Base-by-base conservation (phyloP, 2,113 vertebrate genomes). In the Diphyllodes magnificus region DNA sequence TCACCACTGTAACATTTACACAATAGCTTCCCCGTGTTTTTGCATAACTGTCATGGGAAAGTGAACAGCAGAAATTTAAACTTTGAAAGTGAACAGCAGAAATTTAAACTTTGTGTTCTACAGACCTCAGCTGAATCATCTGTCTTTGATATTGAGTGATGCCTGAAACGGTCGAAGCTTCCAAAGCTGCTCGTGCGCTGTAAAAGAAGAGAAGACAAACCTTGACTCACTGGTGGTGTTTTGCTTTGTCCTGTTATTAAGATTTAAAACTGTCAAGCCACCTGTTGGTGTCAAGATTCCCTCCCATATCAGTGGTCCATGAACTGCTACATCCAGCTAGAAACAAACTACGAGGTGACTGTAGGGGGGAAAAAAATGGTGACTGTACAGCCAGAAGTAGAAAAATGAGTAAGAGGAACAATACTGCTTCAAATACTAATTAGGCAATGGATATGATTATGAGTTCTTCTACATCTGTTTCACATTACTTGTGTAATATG, bases 121-220 rank as follows among this genome's bases (percentile, higher is more conserved):
- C 88, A 70, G 82, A 97, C 94, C 79, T 95, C 96, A 92, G 89
- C 81, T 87, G 97, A 93, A 86, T 98, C 98, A 85, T 97, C 97
- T 35, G 96, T 44, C 66, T 97, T 98, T 57, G 94, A 77, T 73
- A 85, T 42, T 0, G 97, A 96, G 18, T 96, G 96, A 44, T 98
- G 97, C 82, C 93, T 97, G 91, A 96, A 97, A 33, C 97, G 95
- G 45, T 98, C 98, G 72, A 98, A 98, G 95, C 97, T 97, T 80
- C 98, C 98, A 95, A 98, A 98, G 91, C 98, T 98, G 95, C 96
- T 97, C 20, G 98, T 96, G 75, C 98, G 97, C 98, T 98, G 96
- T 56, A 37, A 93, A 77, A 82, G 76, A 79, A 97, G 75, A 95
- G 59, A 97, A 82, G 90, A 92, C 72, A 94, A 88, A 83, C 51